Percentiles rank a stretch among this genome's conserved stretches.
phyloP scores from a whole-genome alignment of 2,888 invertebrate genomes.

The Lasioglossum marginatum region DNA sequence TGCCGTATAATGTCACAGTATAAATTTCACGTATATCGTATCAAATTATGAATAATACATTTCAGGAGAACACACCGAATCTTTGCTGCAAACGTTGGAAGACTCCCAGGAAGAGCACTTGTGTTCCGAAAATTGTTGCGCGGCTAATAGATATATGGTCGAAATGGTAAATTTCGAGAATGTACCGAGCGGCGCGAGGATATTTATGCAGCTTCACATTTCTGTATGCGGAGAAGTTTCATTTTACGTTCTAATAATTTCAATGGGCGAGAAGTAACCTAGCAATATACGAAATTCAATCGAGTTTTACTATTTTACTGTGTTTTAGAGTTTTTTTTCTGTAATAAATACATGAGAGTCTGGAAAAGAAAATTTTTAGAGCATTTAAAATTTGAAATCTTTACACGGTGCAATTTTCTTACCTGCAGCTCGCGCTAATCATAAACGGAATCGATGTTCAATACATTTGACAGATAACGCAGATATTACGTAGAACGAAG shows the following conservation, averaged over 20 bases:
- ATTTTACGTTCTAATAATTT: not conserved
- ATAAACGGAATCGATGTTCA: not conserved
- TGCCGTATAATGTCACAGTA: conserved; percentile 2
- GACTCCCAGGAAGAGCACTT: not conserved
- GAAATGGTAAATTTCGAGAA: not conserved
- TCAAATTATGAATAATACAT: conserved; percentile 12
- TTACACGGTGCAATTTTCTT: not conserved
- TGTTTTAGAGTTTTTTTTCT: not conserved
- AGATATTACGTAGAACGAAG: conserved; percentile 19
- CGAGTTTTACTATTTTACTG: not conserved
- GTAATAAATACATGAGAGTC: not conserved
- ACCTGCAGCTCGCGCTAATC: not conserved
- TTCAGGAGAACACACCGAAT: not conserved
- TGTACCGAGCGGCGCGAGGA: not conserved
- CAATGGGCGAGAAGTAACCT: not conserved
- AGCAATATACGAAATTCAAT: not conserved
- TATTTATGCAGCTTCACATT: not conserved
- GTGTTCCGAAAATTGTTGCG: not conserved
- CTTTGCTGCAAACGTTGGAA: conserved; percentile 2
- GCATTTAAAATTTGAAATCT: not conserved
- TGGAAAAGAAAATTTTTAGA: not conserved
- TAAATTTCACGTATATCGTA: conserved; percentile 6
- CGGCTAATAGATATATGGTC: not conserved
- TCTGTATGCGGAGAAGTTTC: not conserved
- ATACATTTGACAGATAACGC: not conserved